Evolutionary conservation across 2,888 invertebrate species (phyloP), one percentile per base, ranked within the genome.

Genomic region (Rugalucina vietnamica): DNA sequence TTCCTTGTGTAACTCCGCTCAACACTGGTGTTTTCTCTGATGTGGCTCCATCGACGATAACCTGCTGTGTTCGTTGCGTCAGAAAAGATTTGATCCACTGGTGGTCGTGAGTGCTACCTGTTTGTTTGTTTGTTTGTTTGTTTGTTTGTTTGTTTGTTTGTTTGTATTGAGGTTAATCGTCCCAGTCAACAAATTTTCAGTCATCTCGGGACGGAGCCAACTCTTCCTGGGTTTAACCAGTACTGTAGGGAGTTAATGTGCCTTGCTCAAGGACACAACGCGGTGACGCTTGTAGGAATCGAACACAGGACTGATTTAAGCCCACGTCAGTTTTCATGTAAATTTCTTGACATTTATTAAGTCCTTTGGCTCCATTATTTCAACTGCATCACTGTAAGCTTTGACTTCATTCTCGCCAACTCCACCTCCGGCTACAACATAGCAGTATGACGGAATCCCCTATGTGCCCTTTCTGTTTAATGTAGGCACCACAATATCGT

Each of bases 401-500:
- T 82, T 75, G 8, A 83, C 49, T 50, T 88, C 88, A 3, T 84
- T 65, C 3, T 79, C 72, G 14, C 88, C 88, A 39, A 86, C 86
- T 24, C 84, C 84, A n/a, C 37, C 18, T 12, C 50, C 21, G 12
- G 88, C 73, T 81, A 21, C 88, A 86, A 75, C 86, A 81, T 0
- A 83, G 86, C 32, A 86, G 50, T 14, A 74, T 83, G 36, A 85
- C 88, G 32, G 84, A 84, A 69, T 88, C 88, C 24, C 86, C 86
- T 27, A 88, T 86, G 12, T 79, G 86, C 36, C 78, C 79, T 21
- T 70, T 77, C 54, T 88, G 88, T 70, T 86, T 86, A 5, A 88
- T 82, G 69, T 88, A 88, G 0, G 86, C 85, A 0, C 88, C 88
- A 76, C 88, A 88, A 49, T 86, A 88, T n/a, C 88, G 79, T 8